Base-by-base conservation (phyloP, 2,113 vertebrate species). In the Stigmatopora argus region DNA sequence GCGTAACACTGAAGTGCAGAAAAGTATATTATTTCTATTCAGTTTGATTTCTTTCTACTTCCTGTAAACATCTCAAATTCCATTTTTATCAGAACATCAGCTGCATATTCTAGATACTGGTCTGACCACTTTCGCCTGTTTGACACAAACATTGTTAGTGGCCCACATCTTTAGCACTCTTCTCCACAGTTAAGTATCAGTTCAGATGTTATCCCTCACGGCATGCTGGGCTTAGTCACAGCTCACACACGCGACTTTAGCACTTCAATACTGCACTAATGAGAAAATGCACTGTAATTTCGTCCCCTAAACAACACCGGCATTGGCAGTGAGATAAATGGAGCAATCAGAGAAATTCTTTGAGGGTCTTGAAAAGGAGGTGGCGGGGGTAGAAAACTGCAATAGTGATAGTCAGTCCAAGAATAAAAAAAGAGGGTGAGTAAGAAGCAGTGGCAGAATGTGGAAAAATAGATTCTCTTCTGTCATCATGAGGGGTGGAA, bases 241-340 rank as follows among this genome's bases (percentile, higher is more conserved):
- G 47, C 67, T 21, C 61, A 46, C 15, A 14, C n/a, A 17, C 15
- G 46, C 46, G 15, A 21, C 8, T 35, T 58, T 49, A 31, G 46
- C 67, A 58, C 52, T 60, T 78, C 67, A 12, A 72, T 78, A 63
- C 66, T 49, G 71, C 78, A 62, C 75, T 77, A 62, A 64, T 73
- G 41, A 18, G 61, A 66, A 58, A 78, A 78, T 70, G 65, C 51
- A 63, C 10, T 73, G 67, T 58, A 53, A 82, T 79, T 72, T 69
- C 52, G 71, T 19, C 49, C 65, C 21, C 53, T 1, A 2, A 53
- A 47, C 62, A 77, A 41, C 70, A 71, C 63, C 64, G 46, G 71
- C 78, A 66, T 68, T 61, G 51, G 56, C 66, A 78, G 73, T 67
- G 55, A 72, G 79, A 51, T 75, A 71, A 75, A 75, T 73, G 44